Percentiles rank a stretch among this genome's conserved stretches.
phyloP scores from a whole-genome alignment of 2,888 invertebrate species.

The Hoplodrina ambigua region DNA sequence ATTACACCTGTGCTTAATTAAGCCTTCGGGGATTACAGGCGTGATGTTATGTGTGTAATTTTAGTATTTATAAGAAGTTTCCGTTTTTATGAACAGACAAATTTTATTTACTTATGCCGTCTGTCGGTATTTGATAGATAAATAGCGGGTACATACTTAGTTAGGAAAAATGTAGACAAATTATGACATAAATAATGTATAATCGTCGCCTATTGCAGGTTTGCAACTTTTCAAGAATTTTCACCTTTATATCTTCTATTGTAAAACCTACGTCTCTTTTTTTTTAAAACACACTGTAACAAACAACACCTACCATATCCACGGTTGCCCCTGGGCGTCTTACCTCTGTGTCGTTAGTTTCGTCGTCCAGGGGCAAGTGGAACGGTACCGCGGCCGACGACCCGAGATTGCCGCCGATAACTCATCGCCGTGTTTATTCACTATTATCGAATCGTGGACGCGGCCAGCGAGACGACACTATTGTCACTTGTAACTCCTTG shows the following conservation, averaged over 20 bases:
- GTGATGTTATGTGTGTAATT: too few species aligned
- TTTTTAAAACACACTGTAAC: neutral
- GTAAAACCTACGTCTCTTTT: neutral
- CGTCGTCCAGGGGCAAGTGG: constrained; percentile 88
- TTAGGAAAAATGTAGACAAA: neutral
- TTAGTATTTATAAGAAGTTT: too few species aligned
- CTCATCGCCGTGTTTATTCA: constrained; percentile 89
- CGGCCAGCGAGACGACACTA: constrained; percentile 61
- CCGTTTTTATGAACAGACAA: too few species aligned
- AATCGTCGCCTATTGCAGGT: neutral
- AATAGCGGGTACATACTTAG: too few species aligned
- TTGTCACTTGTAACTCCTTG: constrained; percentile 61
- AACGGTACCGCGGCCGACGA: constrained; percentile 90
- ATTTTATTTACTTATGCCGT: too few species aligned
- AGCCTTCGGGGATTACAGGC: too few species aligned
- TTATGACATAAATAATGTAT: neutral
- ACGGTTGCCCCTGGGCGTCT: constrained; percentile 58
- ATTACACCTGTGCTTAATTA: too few species aligned
- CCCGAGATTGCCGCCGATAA: constrained; percentile 88
- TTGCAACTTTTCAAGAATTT: neutral
- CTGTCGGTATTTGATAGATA: too few species aligned
- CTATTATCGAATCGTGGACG: constrained; percentile 80
- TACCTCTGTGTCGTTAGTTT: constrained; percentile 73
- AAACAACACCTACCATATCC: constrained; percentile 71
- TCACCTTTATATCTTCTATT: neutral